Evolutionary conservation across 2,888 invertebrate species (phyloP).

Genomic region (Dysmachus trigonus): DNA sequence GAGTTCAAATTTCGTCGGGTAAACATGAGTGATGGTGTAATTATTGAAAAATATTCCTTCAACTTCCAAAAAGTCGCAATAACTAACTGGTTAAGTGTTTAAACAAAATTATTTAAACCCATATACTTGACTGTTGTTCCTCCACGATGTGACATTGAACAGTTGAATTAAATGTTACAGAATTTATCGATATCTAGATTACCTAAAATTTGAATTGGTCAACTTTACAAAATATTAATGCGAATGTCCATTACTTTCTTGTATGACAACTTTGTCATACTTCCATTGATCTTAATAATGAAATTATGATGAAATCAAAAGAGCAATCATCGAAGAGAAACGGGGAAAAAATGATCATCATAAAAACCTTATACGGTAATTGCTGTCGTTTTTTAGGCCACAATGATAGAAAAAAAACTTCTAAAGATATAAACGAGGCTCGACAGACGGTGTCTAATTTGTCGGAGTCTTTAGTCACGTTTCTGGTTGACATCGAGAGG

Average conservation of each 20-base stretch:
- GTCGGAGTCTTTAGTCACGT: conserved; percentile 6
- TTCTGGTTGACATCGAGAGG: not conserved
- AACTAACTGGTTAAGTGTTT: no score
- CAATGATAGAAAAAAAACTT: not conserved
- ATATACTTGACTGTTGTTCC: no score
- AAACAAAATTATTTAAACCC: no score
- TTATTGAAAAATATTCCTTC: no score
- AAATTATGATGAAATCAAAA: not conserved
- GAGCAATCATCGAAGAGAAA: not conserved
- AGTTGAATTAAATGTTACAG: no score
- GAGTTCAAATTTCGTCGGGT: no score
- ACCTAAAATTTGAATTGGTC: not conserved
- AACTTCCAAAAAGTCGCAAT: no score
- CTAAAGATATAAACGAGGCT: not conserved
- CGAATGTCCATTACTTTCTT: not conserved
- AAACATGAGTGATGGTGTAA: no score
- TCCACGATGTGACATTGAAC: no score
- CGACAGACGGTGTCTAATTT: conserved; percentile 4
- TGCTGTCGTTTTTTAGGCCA: not conserved
- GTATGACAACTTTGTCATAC: not conserved
- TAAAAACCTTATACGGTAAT: not conserved
- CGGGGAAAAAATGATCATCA: not conserved
- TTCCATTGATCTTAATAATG: not conserved
- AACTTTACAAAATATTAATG: not conserved
- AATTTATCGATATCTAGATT: no score